phyloP scores from a whole-genome alignment of 1,140 invertebrate genomes.

The Drosophila elegans region DNA sequence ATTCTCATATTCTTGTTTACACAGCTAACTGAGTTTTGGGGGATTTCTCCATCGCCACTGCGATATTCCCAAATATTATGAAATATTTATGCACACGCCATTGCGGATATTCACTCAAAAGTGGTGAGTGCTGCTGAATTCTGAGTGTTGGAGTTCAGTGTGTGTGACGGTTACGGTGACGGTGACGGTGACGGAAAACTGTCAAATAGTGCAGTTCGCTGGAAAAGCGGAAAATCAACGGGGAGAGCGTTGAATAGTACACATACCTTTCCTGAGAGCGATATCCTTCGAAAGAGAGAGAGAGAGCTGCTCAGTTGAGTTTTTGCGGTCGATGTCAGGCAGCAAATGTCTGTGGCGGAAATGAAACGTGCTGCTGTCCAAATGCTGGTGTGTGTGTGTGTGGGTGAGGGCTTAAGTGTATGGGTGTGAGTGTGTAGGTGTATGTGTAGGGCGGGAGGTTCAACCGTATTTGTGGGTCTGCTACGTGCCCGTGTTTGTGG shows the following conservation, averaged over 20 bases:
- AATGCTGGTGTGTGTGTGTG: conserved; percentile 1
- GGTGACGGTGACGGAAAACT: conserved; percentile 29
- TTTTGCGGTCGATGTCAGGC: conserved; percentile 43
- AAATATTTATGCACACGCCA: conserved; percentile 80
- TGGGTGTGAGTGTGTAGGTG: conserved; percentile 1
- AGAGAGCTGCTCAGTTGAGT: conserved; percentile 29
- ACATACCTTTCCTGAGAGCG: conserved; percentile 30
- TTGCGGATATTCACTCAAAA: conserved; percentile 66
- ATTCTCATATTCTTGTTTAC: conserved; percentile 29
- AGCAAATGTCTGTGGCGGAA: conserved; percentile 71
- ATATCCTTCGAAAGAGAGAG: conserved; percentile 17
- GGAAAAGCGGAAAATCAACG: conserved; percentile 18
- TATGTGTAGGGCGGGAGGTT: background rate
- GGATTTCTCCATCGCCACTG: conserved; percentile 5
- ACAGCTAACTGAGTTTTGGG: conserved; percentile 38
- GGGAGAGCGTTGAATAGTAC: conserved; percentile 36
- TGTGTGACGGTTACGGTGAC: conserved; percentile 11
- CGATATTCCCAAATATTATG: conserved; percentile 54
- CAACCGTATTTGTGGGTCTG: conserved; percentile 13
- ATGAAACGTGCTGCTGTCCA: conserved; percentile 66
- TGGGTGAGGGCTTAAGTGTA: conserved; percentile 7
- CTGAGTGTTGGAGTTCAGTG: conserved; percentile 17
- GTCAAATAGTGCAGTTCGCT: conserved; percentile 31
- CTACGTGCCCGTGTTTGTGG: conserved; percentile 69
- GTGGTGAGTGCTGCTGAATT: conserved; percentile 35